These are phyloP conservation scores for Argyresthia albistria DNA, from an alignment of 2,888 invertebrate species.

Conservation along the genomic window DNA sequence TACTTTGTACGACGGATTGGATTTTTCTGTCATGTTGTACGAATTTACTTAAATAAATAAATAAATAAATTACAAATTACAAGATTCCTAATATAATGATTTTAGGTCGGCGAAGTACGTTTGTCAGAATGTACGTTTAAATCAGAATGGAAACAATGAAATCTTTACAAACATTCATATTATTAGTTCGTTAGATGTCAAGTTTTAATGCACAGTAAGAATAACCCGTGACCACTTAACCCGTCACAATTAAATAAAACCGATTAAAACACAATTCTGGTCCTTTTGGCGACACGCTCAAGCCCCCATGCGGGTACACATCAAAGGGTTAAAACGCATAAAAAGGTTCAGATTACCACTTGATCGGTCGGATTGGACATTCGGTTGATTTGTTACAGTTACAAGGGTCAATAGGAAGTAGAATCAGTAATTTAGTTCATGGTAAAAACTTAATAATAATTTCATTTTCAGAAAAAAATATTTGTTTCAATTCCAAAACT, in stretches of 20 bases:
- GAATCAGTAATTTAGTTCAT: too few species aligned
- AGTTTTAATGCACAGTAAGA: neutral
- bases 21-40: too few species aligned
- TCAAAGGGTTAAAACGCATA: conserved; percentile 15
- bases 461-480: too few species aligned
- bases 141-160: neutral
- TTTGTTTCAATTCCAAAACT: too few species aligned
- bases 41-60: too few species aligned
- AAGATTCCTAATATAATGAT: too few species aligned
- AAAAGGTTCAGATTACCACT: conserved; percentile 23
- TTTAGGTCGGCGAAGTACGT: too few species aligned
- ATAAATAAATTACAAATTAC: too few species aligned
- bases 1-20: too few species aligned
- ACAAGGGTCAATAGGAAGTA: too few species aligned
- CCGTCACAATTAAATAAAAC: conserved; percentile 4
- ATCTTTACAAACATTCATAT: neutral
- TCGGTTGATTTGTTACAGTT: conserved; percentile 48
- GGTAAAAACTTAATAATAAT: too few species aligned
- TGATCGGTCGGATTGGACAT: conserved; percentile 32
- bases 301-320: conserved; percentile 11
- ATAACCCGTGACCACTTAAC: conserved; percentile 1
- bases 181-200: neutral
- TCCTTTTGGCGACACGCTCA: conserved; percentile 3
- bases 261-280: neutral
- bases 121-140: too few species aligned